Percentiles rank a stretch among this genome's conserved stretches.
Conservation (phyloP, 2,113 vertebrate species). For the Erpornis zantholeuca region DNA sequence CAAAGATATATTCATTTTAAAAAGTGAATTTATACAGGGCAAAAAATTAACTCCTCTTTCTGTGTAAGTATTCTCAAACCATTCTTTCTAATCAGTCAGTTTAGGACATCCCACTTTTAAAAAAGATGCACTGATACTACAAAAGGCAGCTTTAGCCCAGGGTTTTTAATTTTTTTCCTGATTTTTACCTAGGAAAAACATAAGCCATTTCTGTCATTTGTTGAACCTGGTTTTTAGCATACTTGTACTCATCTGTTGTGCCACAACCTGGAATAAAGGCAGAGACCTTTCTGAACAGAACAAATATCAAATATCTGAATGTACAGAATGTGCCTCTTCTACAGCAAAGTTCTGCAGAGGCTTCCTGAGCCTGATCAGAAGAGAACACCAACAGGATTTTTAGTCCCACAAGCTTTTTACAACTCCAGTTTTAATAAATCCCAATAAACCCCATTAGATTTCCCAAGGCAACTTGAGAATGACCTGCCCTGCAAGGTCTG, state of each 20-base stretch:
- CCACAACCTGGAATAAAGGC: background rate
- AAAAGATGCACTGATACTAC: background rate
- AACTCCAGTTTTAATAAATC: background rate
- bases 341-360: background rate
- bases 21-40: background rate
- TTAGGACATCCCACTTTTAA: background rate
- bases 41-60: background rate
- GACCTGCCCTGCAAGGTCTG: background rate
- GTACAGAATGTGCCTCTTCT: fast-evolving
- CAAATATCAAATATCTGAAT: background rate
- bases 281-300: background rate
- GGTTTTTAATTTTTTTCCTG: fast-evolving
- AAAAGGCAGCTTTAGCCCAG: background rate
- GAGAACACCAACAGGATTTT: background rate
- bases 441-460: background rate
- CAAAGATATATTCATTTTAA: background rate
- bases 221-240: background rate
- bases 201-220: background rate
- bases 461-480: background rate
- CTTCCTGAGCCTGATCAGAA: background rate
- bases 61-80: no score
- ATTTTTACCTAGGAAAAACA: background rate
- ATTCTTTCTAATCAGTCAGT: background rate
- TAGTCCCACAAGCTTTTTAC: background rate
- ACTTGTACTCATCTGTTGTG: background rate